These are phyloP conservation scores for Idaea biselata DNA, from an alignment of 2,888 invertebrate genomes.

Conservation along the genomic window DNA sequence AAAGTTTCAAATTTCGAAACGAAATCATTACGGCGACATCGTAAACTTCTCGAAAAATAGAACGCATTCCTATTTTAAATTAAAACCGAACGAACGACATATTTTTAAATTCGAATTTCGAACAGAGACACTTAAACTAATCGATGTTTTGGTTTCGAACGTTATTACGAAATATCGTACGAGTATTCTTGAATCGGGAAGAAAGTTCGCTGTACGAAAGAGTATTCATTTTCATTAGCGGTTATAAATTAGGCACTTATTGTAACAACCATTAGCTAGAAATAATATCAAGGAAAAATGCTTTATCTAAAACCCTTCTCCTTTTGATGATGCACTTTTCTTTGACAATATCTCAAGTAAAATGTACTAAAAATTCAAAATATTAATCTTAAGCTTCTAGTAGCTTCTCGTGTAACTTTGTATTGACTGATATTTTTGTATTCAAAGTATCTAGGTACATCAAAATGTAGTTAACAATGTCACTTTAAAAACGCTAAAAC, in stretches of 20 bases:
- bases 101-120: conserved; percentile 80
- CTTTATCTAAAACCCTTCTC: neutral
- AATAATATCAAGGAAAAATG: neutral
- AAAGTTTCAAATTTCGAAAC: conserved; percentile 13
- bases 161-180: conserved; percentile 55
- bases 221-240: neutral
- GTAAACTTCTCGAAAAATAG: conserved; percentile 74
- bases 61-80: conserved; percentile 73
- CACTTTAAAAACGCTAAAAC: too few species aligned
- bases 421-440: too few species aligned
- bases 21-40: conserved; percentile 48
- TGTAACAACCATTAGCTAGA: neutral
- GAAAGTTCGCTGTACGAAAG: neutral
- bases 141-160: conserved; percentile 78
- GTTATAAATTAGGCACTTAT: neutral
- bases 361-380: too few species aligned
- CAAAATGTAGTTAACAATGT: too few species aligned
- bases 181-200: neutral
- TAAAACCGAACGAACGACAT: conserved; percentile 77
- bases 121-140: conserved; percentile 77
- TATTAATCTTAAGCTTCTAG: too few species aligned
- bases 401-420: too few species aligned
- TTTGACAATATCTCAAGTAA: too few species aligned
- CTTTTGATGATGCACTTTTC: too few species aligned
- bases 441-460: too few species aligned